phyloP scores from a whole-genome alignment of 2,113 vertebrate genomes.

The Salminus brasiliensis region DNA sequence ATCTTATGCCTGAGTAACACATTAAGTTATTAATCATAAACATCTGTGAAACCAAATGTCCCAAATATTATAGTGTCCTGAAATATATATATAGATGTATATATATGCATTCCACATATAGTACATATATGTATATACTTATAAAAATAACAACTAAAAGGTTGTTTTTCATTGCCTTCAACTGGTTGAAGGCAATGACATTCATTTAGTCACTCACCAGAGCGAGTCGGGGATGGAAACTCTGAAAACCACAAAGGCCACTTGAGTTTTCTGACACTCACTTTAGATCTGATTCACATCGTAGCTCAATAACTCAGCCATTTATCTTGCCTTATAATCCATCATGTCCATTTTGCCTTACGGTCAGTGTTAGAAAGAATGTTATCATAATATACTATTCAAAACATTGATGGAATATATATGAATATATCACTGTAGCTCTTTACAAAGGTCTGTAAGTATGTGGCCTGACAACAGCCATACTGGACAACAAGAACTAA shows the following conservation, averaged over 20 bases:
- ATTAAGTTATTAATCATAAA: too few species aligned
- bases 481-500: neutral
- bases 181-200: conserved; percentile 29
- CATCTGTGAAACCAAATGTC: too few species aligned
- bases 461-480: neutral
- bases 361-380: neutral
- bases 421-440: neutral
- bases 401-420: neutral
- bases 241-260: conserved; percentile 50
- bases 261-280: conserved; percentile 41
- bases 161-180: neutral
- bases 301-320: conserved; percentile 6
- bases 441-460: neutral
- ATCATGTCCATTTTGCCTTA: neutral
- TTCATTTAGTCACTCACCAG: conserved; percentile 30
- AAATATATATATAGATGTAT: too few species aligned
- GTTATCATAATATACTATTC: neutral
- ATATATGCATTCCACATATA: too few species aligned
- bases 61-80: neutral
- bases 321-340: neutral
- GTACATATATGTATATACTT: neutral
- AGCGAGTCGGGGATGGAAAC: conserved; percentile 51
- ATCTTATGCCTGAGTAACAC: too few species aligned
- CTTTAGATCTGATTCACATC: conserved; percentile 35
- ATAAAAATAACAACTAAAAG: neutral